phyloP scores from a whole-genome alignment of 2,888 invertebrate genomes.

The Diplazon laetatorius region DNA sequence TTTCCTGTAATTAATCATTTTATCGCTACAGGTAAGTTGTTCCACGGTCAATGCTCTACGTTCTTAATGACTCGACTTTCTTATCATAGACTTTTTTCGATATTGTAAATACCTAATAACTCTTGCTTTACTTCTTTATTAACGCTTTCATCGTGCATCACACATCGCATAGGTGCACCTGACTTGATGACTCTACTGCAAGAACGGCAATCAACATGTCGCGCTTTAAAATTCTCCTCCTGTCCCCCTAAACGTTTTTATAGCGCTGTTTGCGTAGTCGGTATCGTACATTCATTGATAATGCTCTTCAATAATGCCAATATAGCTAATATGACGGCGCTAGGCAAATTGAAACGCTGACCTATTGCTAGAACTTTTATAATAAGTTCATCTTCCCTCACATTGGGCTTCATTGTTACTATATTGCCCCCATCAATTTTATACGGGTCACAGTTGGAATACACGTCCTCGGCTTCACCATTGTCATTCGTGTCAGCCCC shows the following conservation, averaged over 20 bases:
- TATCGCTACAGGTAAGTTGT: not conserved
- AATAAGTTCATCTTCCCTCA: slow-evolving; percentile 17
- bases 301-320: slow-evolving; percentile 25
- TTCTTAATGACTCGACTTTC: slow-evolving; percentile 10
- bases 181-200: slow-evolving; percentile 25
- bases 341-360: slow-evolving; percentile 34
- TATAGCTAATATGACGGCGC: slow-evolving; percentile 29
- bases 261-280: slow-evolving; percentile 25
- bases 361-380: slow-evolving; percentile 25
- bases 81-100: not conserved
- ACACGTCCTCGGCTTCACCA: no score
- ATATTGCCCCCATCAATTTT: not conserved
- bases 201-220: slow-evolving; percentile 24
- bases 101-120: slow-evolving; percentile 5
- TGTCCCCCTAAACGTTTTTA: slow-evolving; percentile 25
- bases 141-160: not conserved
- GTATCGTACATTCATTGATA: slow-evolving; percentile 37
- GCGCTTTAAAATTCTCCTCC: slow-evolving; percentile 39
- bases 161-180: not conserved
- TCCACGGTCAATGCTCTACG: slow-evolving; percentile 5
- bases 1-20: slow-evolving; percentile 10
- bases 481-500: slow-evolving; percentile 9
- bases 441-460: no score
- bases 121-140: not conserved
- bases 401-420: slow-evolving; percentile 19